These are phyloP conservation scores for Ptychoptera contaminata DNA, from an alignment of 2,888 invertebrate genomes.

Conservation along the genomic window DNA sequence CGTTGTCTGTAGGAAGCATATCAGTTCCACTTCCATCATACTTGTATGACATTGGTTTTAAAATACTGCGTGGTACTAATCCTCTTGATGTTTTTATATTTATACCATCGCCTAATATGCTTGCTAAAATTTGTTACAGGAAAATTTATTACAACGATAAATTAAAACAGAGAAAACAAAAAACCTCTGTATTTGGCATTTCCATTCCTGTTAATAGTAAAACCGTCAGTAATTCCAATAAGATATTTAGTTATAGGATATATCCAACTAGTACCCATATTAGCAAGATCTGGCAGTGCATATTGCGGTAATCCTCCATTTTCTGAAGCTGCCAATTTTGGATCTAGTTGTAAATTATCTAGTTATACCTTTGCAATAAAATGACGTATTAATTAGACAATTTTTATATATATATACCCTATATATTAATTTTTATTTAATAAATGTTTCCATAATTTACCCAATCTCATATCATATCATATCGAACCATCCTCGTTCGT, in stretches of 20 bases:
- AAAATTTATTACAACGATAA: too few species aligned
- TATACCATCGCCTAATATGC: constrained; percentile 33
- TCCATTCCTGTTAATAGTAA: too few species aligned
- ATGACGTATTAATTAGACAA: too few species aligned
- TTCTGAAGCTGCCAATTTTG: constrained; percentile 48
- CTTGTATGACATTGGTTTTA: constrained; percentile 51
- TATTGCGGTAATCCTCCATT: constrained; percentile 65
- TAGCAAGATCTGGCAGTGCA: constrained; percentile 79
- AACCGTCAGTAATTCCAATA: background rate
- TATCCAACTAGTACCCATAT: constrained; percentile 83
- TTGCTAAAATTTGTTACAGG: constrained; percentile 14
- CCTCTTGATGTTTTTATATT: constrained; percentile 56
- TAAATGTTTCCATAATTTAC: background rate
- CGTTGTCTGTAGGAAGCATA: constrained; percentile 79
- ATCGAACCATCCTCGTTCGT: constrained; percentile 83
- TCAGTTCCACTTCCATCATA: constrained; percentile 33
- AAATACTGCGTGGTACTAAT: constrained; percentile 46
- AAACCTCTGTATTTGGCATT: too few species aligned
- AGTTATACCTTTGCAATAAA: constrained; percentile 45
- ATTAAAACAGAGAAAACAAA: too few species aligned
- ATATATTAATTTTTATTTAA: background rate
- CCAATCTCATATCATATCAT: constrained; percentile 54
- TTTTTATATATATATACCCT: background rate
- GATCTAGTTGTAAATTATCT: constrained; percentile 78
- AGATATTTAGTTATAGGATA: constrained; percentile 75